These are phyloP conservation scores for Felis catus DNA, from an alignment of 2,113 vertebrate species.

Conservation along the genomic window DNA sequence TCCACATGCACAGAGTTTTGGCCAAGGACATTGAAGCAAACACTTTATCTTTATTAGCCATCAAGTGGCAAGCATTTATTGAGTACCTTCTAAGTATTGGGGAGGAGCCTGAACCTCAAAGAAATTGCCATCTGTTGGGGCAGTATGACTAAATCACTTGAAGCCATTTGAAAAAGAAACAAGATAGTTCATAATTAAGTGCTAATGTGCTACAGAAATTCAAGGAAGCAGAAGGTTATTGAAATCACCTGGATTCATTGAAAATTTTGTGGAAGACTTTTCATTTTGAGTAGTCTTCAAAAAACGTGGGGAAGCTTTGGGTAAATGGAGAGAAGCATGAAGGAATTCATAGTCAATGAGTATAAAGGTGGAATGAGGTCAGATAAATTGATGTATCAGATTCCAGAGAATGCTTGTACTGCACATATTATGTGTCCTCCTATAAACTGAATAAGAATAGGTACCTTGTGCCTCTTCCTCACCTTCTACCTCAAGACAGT, in stretches of 20 bases:
- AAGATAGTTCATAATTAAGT: constrained; percentile 54
- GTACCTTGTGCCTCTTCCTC: background rate
- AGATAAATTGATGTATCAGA: background rate
- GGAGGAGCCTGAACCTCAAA: constrained; percentile 22
- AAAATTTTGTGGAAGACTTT: constrained; percentile 23
- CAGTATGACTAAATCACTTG: constrained; percentile 48
- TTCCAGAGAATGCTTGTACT: background rate
- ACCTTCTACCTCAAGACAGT: background rate
- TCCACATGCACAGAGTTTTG: constrained; percentile 42
- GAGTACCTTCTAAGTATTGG: constrained; percentile 13
- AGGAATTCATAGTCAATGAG: background rate
- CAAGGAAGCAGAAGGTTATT: constrained; percentile 19
- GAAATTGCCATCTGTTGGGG: constrained; percentile 58
- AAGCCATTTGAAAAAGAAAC: constrained; percentile 42
- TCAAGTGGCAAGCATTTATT: constrained; percentile 62
- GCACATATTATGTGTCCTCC: background rate
- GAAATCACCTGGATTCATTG: background rate
- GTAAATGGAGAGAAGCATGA: background rate
- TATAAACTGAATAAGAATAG: background rate
- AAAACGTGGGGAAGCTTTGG: background rate
- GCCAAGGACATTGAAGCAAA: constrained; percentile 48
- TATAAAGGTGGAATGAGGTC: background rate
- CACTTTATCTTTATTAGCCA: constrained; percentile 69
- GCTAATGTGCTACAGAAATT: constrained; percentile 56
- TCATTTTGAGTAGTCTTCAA: background rate